Evolutionary conservation across 1,140 invertebrate genomes (phyloP).

Genomic region (Drosophila sproati): DNA sequence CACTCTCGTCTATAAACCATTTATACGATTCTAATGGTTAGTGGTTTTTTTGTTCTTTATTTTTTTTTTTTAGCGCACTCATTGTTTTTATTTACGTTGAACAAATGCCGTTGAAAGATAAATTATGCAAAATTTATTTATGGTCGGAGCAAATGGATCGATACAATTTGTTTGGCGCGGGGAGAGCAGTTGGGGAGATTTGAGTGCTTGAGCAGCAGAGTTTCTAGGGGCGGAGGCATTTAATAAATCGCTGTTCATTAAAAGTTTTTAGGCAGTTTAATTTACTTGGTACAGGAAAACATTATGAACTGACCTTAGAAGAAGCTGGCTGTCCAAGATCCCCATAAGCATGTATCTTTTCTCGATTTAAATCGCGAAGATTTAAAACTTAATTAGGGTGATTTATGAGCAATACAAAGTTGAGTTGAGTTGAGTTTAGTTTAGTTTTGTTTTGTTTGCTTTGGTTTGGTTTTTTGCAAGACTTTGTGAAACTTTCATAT

Average conservation of each 20-base stretch:
- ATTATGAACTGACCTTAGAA: conserved; percentile 50
- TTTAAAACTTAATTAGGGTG: conserved; percentile 63
- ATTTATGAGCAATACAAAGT: conserved; percentile 60
- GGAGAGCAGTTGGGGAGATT: conserved; percentile 5
- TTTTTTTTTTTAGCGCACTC: not conserved
- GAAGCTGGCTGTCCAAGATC: conserved; percentile 2
- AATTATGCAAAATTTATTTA: conserved; percentile 74
- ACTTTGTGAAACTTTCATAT: conserved; percentile 59
- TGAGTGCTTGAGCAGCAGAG: not conserved
- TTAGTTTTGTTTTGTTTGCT: not conserved
- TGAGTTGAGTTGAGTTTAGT: conserved; percentile 11
- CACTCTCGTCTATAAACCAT: not conserved
- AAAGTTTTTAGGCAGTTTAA: conserved; percentile 72
- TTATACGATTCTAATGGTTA: not conserved
- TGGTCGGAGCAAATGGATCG: conserved; percentile 60
- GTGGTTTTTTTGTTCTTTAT: not conserved
- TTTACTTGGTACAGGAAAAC: conserved; percentile 38
- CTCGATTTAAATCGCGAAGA: conserved; percentile 7
- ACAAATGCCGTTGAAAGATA: conserved; percentile 64
- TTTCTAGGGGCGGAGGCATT: conserved; percentile 25
- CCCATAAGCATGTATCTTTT: conserved; percentile 4
- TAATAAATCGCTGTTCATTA: conserved; percentile 74
- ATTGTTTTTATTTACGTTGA: conserved; percentile 38
- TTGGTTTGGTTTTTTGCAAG: conserved; percentile 9
- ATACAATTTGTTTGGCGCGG: conserved; percentile 35